Percentiles rank a stretch among this genome's conserved stretches.
Evolutionary conservation across 2,888 invertebrate genomes (phyloP).

Genomic region (Rapana venosa): DNA sequence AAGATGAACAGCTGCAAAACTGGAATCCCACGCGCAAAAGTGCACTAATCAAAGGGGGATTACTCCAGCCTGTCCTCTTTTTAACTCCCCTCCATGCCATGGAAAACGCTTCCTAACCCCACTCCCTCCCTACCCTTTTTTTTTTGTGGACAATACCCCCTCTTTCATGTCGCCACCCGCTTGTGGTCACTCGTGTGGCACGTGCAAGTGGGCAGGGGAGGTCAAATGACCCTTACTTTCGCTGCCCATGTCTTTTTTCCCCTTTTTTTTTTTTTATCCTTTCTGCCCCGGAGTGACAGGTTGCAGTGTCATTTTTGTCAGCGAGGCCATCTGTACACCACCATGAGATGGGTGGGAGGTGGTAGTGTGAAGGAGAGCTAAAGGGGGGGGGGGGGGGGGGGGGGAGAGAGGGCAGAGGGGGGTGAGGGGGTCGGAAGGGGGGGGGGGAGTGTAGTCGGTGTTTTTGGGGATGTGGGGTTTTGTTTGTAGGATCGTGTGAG

Average conservation of each 20-base stretch:
- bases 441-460: neutral
- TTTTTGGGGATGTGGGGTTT: neutral
- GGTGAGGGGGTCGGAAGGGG: neutral
- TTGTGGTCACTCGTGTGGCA: neutral
- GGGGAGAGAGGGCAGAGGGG: neutral
- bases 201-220: neutral
- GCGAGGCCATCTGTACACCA: neutral
- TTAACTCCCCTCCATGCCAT: neutral
- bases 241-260: neutral
- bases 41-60: too few species aligned
- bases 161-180: neutral
- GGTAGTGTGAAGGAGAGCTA: neutral
- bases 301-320: constrained; percentile 6
- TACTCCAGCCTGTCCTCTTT: neutral
- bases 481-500: too few species aligned
- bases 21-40: too few species aligned
- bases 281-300: neutral
- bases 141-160: neutral
- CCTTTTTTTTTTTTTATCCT: neutral
- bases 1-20: too few species aligned
- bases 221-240: neutral
- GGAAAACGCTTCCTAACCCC: neutral
- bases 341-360: neutral
- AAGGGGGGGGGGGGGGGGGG: neutral
- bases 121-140: neutral